A percentile compares a stretch with the other conserved stretches of the same genome.
Evolutionary conservation across 2,113 vertebrate species (phyloP).

Genomic region (Myxocyprinus asiaticus): DNA sequence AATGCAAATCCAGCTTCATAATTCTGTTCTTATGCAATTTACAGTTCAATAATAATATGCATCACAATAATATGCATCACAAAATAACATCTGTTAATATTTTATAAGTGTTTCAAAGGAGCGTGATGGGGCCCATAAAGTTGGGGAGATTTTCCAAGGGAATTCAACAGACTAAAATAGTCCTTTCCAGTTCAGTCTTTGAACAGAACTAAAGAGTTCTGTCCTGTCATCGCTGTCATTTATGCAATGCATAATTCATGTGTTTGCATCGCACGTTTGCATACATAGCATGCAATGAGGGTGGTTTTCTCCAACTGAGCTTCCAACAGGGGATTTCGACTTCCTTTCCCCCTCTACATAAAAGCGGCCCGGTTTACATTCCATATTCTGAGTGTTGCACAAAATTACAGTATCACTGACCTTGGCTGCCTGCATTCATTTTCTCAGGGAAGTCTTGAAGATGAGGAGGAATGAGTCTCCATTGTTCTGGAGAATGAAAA

Average conservation of each 20-base stretch:
- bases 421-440: conserved; percentile 24
- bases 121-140: background rate
- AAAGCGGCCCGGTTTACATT: conserved; percentile 25
- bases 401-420: conserved; percentile 34
- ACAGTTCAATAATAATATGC: conserved; percentile 21
- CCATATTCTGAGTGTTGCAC: conserved; percentile 23
- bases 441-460: conserved; percentile 20
- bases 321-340: conserved; percentile 16
- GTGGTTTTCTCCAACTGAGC: background rate
- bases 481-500: conserved; percentile 19
- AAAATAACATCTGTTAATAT: conserved; percentile 24
- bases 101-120: conserved; percentile 23
- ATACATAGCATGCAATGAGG: conserved; percentile 9
- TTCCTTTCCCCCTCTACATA: conserved; percentile 12
- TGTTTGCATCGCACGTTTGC: conserved; percentile 26
- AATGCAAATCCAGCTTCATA: conserved; percentile 35
- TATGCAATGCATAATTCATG: conserved; percentile 29
- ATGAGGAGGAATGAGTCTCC: conserved; percentile 8
- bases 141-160: background rate
- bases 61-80: conserved; percentile 29
- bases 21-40: conserved; percentile 14
- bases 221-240: conserved; percentile 13
- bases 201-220: conserved; percentile 5
- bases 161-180: background rate
- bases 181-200: background rate